Base-by-base conservation (phyloP, 53 echinoderm and acorn worm genomes). In the Crossaster papposus region DNA sequence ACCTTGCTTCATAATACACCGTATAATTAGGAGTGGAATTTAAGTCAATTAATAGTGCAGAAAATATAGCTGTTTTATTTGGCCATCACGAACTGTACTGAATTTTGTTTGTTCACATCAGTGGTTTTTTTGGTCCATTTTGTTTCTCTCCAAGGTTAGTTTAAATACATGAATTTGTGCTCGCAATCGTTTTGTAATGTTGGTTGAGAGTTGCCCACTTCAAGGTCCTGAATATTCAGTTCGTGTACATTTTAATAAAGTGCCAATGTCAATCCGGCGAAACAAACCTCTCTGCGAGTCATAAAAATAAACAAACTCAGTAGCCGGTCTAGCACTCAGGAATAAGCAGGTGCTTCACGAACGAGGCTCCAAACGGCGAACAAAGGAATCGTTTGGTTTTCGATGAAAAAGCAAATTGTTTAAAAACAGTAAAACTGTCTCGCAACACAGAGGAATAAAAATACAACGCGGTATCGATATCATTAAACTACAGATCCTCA, bases 331-430 rank as follows among this genome's bases (percentile, higher is more conserved):
- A 74, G 35, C 11, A 22, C 33, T 35, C 75, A 6, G 5, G 75
- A 74, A 74, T n/a, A 18, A 36, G 75, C 75, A 74, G 75, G 75
- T 74, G 75, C 12, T 3, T 9, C 75, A 74, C 75, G 75, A 13
- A 33, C 33, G 30, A 15, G 13, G 35, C 35, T 3, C 6, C n/a
- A n/a, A n/a, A 7, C 2, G 35, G 75, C 68, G 35, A 74, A 74
- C 75, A 74, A 74, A 74, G 36, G 22, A 10, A 33, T 24, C 10
- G 11, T 74, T 28, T 0, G 18, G 36, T 14, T 28, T 35, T 33
- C 75, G 22, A 74, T 35, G 35, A 74, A 28, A 28, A 9, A 44
- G 44, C 44, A 44, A 44, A 44, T 44, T 44, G 6, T n/a, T 6
- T 4, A 68, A n/a, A 26, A 14, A 23, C 68, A 4, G 68, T 28